phyloP scores from a whole-genome alignment of 2,888 invertebrate genomes.

The Oscheius sp. region DNA sequence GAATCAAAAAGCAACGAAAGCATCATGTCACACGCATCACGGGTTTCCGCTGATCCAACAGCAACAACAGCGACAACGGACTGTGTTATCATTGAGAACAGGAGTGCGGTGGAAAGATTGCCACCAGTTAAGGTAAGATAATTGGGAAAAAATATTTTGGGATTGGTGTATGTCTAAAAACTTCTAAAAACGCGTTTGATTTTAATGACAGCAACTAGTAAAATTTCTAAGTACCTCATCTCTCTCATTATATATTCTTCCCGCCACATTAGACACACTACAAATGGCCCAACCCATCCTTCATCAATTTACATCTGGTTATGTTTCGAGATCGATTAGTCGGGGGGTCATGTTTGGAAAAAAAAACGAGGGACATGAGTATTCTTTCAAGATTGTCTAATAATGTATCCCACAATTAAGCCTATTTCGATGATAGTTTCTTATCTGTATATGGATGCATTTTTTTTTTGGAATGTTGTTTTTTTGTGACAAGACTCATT shows the following conservation, averaged over 20 bases:
- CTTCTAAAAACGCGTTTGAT: too few species aligned
- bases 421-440: too few species aligned
- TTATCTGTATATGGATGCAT: too few species aligned
- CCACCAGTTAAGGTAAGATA: slow-evolving; percentile 18
- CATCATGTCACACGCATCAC: slow-evolving; percentile 62
- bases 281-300: slow-evolving; percentile 23
- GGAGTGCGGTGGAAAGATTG: slow-evolving; percentile 43
- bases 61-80: slow-evolving; percentile 10
- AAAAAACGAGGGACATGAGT: too few species aligned
- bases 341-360: too few species aligned
- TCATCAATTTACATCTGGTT: slow-evolving; percentile 19
- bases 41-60: slow-evolving; percentile 34
- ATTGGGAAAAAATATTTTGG: background rate
- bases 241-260: slow-evolving; percentile 6
- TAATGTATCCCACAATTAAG: too few species aligned
- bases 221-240: too few species aligned
- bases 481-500: too few species aligned
- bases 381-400: too few species aligned
- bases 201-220: too few species aligned
- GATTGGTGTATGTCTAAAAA: too few species aligned
- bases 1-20: slow-evolving; percentile 67
- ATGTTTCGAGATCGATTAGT: background rate
- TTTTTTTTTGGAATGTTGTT: too few species aligned
- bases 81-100: slow-evolving; percentile 59
- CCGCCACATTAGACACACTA: background rate